phyloP scores from a whole-genome alignment of 2,113 vertebrate species.

The Microtus oregoni region DNA sequence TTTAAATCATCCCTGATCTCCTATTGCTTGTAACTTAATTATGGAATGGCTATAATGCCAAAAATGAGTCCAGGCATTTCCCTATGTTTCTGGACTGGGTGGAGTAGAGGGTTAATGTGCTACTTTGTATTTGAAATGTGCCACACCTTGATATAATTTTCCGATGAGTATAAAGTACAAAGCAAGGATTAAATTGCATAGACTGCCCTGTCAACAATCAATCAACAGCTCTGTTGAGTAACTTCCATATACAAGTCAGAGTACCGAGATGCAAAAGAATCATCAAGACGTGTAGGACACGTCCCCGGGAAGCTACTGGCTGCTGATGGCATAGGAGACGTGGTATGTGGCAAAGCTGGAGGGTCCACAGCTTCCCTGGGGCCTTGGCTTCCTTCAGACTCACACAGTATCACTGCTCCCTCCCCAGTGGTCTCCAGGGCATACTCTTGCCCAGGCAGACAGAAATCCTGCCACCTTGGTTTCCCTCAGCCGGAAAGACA shows the following conservation, averaged over 20 bases:
- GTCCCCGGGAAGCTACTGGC: not conserved
- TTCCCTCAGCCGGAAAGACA: not conserved
- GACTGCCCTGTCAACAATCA: constrained; percentile 58
- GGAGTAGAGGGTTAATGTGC: constrained; percentile 23
- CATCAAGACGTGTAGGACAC: not conserved
- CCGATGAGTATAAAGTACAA: constrained; percentile 63
- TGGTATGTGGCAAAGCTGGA: not conserved
- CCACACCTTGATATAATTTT: constrained; percentile 75
- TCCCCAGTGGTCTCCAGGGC: not conserved
- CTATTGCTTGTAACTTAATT: not conserved
- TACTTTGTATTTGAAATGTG: constrained; percentile 56
- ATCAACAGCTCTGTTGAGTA: constrained; percentile 63
- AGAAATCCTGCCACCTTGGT: not conserved
- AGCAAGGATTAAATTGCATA: constrained; percentile 67
- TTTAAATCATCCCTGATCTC: not conserved
- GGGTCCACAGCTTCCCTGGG: not conserved
- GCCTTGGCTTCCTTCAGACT: not conserved
- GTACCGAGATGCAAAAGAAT: not conserved
- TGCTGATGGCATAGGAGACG: rapidly evolving
- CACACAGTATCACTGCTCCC: too few species aligned
- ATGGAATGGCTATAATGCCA: constrained; percentile 69
- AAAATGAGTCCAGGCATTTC: constrained; percentile 64
- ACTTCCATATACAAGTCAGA: not conserved
- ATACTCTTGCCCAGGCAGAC: not conserved
- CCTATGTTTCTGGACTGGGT: constrained; percentile 46